phyloP scores from a whole-genome alignment of 2,888 invertebrate species.

The Drosophila niveifrons region DNA sequence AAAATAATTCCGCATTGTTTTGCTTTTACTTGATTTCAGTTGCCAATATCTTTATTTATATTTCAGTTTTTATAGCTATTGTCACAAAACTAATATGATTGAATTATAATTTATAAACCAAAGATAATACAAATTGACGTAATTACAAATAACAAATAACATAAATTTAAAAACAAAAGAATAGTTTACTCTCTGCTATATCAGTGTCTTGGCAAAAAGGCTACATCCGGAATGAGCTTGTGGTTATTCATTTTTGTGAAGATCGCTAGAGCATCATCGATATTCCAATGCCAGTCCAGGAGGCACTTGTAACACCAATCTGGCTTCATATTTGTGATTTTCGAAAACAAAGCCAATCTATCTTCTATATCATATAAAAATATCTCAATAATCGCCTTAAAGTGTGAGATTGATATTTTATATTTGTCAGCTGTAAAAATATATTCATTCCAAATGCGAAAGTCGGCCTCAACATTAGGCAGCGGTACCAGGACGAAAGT shows the following conservation, averaged over 20 bases:
- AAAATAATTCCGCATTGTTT: no score
- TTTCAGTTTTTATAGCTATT: no score
- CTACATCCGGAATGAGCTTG: background rate
- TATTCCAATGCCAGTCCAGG: background rate
- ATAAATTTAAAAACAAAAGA: no score
- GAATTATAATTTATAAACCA: no score
- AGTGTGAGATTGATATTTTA: background rate
- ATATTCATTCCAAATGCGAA: conserved; percentile 8
- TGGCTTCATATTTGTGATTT: background rate
- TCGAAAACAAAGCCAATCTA: background rate
- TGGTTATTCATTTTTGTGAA: background rate
- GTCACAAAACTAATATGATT: no score
- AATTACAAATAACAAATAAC: no score
- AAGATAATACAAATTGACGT: no score
- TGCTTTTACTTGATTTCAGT: no score
- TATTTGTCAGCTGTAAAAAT: no score
- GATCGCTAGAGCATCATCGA: background rate
- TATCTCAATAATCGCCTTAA: background rate
- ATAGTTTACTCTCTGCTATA: no score
- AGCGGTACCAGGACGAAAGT: conserved; percentile 1
- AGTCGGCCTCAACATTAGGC: background rate
- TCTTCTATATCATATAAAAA: background rate
- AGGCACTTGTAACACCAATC: background rate
- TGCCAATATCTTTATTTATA: no score
- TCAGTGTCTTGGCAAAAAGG: background rate